Evolutionary conservation across 2,888 invertebrate species (phyloP), one percentile per base, ranked within the genome.

Genomic region (Cremastinae sp.): DNA sequence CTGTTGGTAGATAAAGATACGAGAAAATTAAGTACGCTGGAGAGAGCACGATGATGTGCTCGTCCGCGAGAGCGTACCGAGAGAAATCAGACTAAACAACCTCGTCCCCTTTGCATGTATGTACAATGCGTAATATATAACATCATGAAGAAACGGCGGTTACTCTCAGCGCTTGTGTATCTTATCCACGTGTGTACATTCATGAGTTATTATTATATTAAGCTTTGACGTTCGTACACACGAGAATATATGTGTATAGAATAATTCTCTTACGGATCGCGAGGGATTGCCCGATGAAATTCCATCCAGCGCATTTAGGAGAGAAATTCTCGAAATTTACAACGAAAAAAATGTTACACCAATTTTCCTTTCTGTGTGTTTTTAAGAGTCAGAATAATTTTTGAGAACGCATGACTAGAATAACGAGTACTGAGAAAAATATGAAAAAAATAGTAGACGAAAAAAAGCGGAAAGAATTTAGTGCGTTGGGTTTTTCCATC

Each of bases 71-170:
- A 70, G 61, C 61, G 69, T 61, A 59, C 69, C 61, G 73, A 55
- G 76, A 70, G 55, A 73, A 76, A 77, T 73, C 59, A 70, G 73
- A 43, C 73, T 73, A 70, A 73, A 65, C 70, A 73, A 56, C 69
- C 73, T 73, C 76, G 69, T 61, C 55, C 73, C 65, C 59, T 65
- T 65, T 69, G 72, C 68, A 62, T 53, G 72, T 62, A 62, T 53
- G 55, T 59, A 65, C 64, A 69, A 70, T 73, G 49, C 69, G 61
- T 73, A 64, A 77, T n/a, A n/a, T 73, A 77, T 77, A 70, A 77
- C 73, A 69, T 65, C 41, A 61, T 70, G 69, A 76, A 59, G 41
- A 41, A 22, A 69, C 70, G 55, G 64, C 72, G 75, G 68, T 68
- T 76, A 69, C 72, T 35, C 51, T 20, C 28, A 28, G 43, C 16